Evolutionary conservation across 2,113 vertebrate genomes (phyloP).

Genomic region (Sapayoa aenigma): DNA sequence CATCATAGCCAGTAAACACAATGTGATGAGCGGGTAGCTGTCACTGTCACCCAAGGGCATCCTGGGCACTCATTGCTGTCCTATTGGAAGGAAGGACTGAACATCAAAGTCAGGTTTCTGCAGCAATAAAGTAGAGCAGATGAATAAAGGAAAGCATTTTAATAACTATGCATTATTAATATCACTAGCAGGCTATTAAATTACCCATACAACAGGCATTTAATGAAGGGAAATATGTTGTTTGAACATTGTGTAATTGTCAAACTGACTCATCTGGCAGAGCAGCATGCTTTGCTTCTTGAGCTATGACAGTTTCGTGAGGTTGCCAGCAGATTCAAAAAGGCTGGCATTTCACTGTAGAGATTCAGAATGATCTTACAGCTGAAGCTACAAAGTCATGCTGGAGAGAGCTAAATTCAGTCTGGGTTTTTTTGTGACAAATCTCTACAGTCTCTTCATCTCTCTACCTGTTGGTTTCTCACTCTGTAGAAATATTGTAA

Average conservation of each 20-base stretch:
- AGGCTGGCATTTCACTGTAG: neutral
- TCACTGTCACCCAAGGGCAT: neutral
- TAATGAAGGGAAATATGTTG: conserved; percentile 46
- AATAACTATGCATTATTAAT: conserved; percentile 45
- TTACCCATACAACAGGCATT: conserved; percentile 1
- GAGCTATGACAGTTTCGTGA: neutral
- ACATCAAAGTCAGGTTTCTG: neutral
- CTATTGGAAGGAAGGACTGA: neutral
- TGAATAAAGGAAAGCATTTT: conserved; percentile 33
- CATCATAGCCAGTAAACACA: neutral
- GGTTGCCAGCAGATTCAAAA: neutral
- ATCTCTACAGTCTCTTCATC: neutral
- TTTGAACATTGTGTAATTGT: conserved; percentile 48
- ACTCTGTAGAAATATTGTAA: neutral
- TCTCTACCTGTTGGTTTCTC: neutral
- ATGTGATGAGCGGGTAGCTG: neutral
- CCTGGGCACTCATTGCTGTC: neutral
- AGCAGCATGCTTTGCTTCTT: conserved; percentile 8
- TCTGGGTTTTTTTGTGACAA: neutral
- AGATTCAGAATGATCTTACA: neutral
- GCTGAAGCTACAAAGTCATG: neutral
- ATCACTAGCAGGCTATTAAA: conserved; percentile 27
- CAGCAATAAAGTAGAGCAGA: neutral
- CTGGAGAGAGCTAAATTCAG: neutral
- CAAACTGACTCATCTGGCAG: conserved; percentile 24